A percentile compares a stretch with the other conserved stretches of the same genome.
Evolutionary conservation across 2,797 vertebrate genomes (phyloP).

Genomic region (Mycteria americana): DNA sequence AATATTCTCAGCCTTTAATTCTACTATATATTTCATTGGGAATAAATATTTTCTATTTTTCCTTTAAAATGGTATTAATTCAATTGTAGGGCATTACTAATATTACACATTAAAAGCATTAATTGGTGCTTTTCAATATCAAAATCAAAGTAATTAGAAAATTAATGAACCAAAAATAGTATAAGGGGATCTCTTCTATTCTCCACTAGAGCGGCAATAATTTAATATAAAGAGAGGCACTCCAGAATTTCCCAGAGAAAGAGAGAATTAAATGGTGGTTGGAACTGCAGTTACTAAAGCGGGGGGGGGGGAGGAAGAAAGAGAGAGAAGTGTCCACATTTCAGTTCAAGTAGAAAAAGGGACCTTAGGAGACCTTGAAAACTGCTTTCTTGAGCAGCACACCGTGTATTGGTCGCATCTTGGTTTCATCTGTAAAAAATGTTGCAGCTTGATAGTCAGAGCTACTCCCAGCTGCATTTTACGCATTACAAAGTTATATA

Average conservation of each 20-base stretch:
- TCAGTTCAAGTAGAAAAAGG: neutral
- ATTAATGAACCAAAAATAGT: conserved; percentile 17
- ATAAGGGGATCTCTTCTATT: neutral
- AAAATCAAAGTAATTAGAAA: conserved; percentile 36
- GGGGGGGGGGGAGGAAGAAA: no score
- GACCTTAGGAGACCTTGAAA: neutral
- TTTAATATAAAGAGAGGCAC: conserved; percentile 34
- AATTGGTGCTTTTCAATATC: conserved; percentile 40
- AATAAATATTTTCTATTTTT: neutral
- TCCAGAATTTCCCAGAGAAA: conserved; percentile 35
- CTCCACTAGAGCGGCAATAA: conserved; percentile 45
- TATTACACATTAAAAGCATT: neutral
- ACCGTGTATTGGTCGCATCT: neutral
- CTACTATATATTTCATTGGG: neutral
- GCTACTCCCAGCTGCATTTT: neutral
- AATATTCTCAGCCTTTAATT: neutral
- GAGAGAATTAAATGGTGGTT: neutral
- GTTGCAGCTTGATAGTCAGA: neutral
- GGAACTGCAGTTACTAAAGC: neutral
- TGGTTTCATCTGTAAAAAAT: neutral
- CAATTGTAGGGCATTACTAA: neutral
- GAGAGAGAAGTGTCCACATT: neutral
- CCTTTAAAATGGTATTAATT: neutral
- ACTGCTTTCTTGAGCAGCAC: neutral
- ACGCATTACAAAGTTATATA: neutral